phyloP scores from a whole-genome alignment of 2,113 vertebrate genomes.

The Chrysemys picta region DNA sequence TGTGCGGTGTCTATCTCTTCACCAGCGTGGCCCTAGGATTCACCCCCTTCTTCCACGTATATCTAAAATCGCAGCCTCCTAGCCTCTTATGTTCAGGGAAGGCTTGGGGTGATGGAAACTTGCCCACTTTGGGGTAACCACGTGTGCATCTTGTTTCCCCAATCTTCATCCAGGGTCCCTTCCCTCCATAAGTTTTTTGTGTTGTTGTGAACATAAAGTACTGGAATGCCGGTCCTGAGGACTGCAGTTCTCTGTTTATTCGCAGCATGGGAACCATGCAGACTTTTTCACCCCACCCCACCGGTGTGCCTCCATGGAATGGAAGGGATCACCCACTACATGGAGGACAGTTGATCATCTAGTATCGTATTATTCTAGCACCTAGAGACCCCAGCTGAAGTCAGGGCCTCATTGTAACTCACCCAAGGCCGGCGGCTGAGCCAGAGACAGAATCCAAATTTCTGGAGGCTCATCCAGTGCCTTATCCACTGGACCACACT shows the following conservation, averaged over 20 bases:
- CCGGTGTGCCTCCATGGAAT: background rate
- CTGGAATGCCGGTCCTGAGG: background rate
- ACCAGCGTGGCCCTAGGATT: background rate
- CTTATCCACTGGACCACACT: background rate
- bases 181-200: background rate
- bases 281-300: accelerated
- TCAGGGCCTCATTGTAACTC: background rate
- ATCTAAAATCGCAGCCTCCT: background rate
- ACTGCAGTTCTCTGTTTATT: background rate
- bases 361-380: no score
- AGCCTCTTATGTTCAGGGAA: background rate
- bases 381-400: no score
- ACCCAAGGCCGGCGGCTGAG: background rate
- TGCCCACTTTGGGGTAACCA: background rate
- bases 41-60: no score
- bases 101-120: background rate
- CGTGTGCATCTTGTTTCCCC: background rate
- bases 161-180: background rate
- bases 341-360: background rate
- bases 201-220: background rate
- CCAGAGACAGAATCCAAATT: background rate
- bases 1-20: background rate
- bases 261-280: accelerated
- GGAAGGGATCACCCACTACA: background rate
- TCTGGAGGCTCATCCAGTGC: background rate